Base-by-base conservation (phyloP, 1,140 invertebrate genomes). In the Battus philenor region DNA sequence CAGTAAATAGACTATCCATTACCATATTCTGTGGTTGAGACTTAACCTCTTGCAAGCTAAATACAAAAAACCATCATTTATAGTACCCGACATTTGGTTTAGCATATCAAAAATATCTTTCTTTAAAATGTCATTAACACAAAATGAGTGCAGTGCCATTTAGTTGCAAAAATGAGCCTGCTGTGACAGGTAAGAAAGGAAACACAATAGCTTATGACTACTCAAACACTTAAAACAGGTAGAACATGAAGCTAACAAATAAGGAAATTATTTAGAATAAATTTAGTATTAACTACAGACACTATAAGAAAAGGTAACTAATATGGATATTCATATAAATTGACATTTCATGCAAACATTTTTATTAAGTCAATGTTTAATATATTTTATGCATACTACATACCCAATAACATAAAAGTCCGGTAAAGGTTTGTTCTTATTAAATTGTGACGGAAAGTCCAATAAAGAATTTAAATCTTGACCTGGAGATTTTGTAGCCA, bases 41-140 rank as follows among this genome's bases (percentile, higher is more conserved):
- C 73, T 95, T 96, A 0, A 97, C 92, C 88, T 97, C 95, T 88
- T 97, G 95, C 44, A 97, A 87, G n/a, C 93, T 94, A 61, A 46
- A 85, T 29, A 10, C 10, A 29, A 29, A 30, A 67, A 52, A 59
- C n/a, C n/a, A n/a, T n/a, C n/a, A n/a, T n/a, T n/a, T n/a, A n/a
- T n/a, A n/a, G n/a, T n/a, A n/a, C n/a, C n/a, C n/a, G n/a, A n/a
- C n/a, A n/a, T n/a, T n/a, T n/a, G n/a, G n/a, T n/a, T n/a, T n/a
- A n/a, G n/a, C n/a, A n/a, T n/a, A n/a, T n/a, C n/a, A n/a, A n/a
- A n/a, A n/a, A n/a, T n/a, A n/a, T n/a, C n/a, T n/a, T n/a, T n/a
- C n/a, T n/a, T n/a, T n/a, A n/a, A n/a, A n/a, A n/a, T n/a, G n/a
- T n/a, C n/a, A n/a, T n/a, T n/a, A n/a, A n/a, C n/a, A n/a, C n/a